Base-by-base conservation (phyloP, 2,888 invertebrate genomes). In the Meganola albula region DNA sequence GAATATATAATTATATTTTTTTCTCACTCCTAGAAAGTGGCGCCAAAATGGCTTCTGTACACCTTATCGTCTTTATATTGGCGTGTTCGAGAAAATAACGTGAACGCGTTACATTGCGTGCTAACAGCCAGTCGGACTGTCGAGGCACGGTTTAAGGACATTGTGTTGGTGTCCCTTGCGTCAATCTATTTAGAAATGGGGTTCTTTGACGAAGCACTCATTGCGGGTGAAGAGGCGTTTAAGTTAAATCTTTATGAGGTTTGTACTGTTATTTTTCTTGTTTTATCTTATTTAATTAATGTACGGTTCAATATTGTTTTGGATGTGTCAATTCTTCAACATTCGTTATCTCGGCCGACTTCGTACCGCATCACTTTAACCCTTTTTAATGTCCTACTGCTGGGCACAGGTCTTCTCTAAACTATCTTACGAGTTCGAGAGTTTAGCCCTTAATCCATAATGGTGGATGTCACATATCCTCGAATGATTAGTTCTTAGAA, bases 51-150 rank as follows among this genome's bases (percentile, higher is more conserved):
- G 94, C 74, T 93, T 4, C 65, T 93, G 10, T 89, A 90, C 51
- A 91, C 92, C 7, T 63, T 94, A 22, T 91, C 94, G 0, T 92
- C 92, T 0, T 72, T 94, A 10, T 93, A 94, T 68, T 95, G 94
- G 94, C 87, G 94, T 5, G 89, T 92, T 1, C 87, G 91, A 2
- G 90, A 91, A 4, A 91, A 92, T 58, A 87, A 88, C 16, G 82
- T 84, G 26, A 91, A 92, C 58, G 91, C 92, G 0, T 68, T 93
- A 4, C 90, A 91, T 51, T 95, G 94, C 64, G 82, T 93, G 4
- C 85, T 91, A 23, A 73, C 89, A 5, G 90, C 92, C 1, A 79
- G 89, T 13, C 56, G 56, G 2, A 41, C 32, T 1, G 58, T 53
- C 0, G 62, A 60, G 10, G 85, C 89, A 2, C 87, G 88, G 41